phyloP scores from a whole-genome alignment of 1,140 invertebrate genomes.

The Aculops lycopersici region DNA sequence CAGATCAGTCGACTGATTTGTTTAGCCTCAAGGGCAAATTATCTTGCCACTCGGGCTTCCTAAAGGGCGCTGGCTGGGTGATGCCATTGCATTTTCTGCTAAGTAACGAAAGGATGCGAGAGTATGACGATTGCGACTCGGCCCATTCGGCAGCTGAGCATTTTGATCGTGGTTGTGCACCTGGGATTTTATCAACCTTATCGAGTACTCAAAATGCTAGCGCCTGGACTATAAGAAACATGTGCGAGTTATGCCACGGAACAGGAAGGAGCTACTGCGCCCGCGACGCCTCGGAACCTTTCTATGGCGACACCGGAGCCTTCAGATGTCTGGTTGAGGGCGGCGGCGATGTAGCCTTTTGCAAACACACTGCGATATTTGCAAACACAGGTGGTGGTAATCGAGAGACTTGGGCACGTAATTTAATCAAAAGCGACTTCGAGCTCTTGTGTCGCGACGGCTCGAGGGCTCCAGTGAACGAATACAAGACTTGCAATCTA shows the following conservation, averaged over 20 bases:
- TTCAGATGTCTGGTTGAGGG: conserved; percentile 73
- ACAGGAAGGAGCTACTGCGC: conserved; percentile 42
- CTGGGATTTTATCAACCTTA: conserved; percentile 16
- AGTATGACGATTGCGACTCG: conserved; percentile 51
- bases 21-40: conserved; percentile 52
- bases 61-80: conserved; percentile 72
- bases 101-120: conserved; percentile 64
- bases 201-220: conserved; percentile 20
- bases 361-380: conserved; percentile 49
- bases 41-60: conserved; percentile 67
- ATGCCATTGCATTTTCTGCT: conserved; percentile 69
- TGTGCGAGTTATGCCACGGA: conserved; percentile 76
- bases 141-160: conserved; percentile 59
- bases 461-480: conserved; percentile 17
- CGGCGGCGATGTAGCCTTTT: conserved; percentile 72
- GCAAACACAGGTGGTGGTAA: conserved; percentile 68
- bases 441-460: conserved; percentile 75
- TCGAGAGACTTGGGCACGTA: conserved; percentile 53
- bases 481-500: conserved; percentile 32
- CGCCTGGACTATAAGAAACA: conserved; percentile 20
- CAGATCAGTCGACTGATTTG: conserved; percentile 47
- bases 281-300: conserved; percentile 51
- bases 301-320: conserved; percentile 57
- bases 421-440: conserved; percentile 60
- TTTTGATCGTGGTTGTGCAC: conserved; percentile 30